Conservation (phyloP, 2,113 vertebrate species). For the Gasterosteus nipponicus region DNA sequence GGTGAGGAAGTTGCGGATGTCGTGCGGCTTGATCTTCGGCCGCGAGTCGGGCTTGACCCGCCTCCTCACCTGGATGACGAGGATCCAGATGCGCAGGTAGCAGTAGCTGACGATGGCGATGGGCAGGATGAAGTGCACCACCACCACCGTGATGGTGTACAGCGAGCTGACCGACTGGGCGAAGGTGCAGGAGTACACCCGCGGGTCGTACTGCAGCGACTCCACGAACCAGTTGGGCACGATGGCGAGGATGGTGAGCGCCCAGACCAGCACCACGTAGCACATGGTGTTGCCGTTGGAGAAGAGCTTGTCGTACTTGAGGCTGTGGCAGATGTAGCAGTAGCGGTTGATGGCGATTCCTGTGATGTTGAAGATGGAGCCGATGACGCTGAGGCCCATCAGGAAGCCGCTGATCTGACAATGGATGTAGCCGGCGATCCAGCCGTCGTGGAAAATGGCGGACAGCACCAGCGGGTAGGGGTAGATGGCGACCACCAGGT, state of each 20-base stretch:
- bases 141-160: constrained; percentile 84
- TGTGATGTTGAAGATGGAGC: constrained; percentile 88
- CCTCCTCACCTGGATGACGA: constrained; percentile 81
- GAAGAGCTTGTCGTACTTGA: constrained; percentile 83
- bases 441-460: constrained; percentile 84
- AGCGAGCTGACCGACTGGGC: constrained; percentile 85
- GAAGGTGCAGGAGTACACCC: constrained; percentile 87
- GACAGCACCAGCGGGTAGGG: constrained; percentile 85
- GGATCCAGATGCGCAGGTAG: constrained; percentile 86
- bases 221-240: constrained; percentile 85
- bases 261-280: constrained; percentile 84
- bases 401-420: constrained; percentile 87
- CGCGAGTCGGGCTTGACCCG: constrained; percentile 81
- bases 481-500: constrained; percentile 85
- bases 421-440: constrained; percentile 85
- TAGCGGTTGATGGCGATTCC: constrained; percentile 87
- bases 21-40: constrained; percentile 82
- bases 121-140: constrained; percentile 86
- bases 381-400: constrained; percentile 87
- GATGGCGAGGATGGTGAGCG: constrained; percentile 82
- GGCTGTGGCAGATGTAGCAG: constrained; percentile 88
- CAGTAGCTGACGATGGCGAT: constrained; percentile 85
- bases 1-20: constrained; percentile 86
- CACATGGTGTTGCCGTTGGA: constrained; percentile 83
- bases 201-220: constrained; percentile 84